phyloP scores from a whole-genome alignment of 2,888 invertebrate genomes.

The Pandemis heparana region DNA sequence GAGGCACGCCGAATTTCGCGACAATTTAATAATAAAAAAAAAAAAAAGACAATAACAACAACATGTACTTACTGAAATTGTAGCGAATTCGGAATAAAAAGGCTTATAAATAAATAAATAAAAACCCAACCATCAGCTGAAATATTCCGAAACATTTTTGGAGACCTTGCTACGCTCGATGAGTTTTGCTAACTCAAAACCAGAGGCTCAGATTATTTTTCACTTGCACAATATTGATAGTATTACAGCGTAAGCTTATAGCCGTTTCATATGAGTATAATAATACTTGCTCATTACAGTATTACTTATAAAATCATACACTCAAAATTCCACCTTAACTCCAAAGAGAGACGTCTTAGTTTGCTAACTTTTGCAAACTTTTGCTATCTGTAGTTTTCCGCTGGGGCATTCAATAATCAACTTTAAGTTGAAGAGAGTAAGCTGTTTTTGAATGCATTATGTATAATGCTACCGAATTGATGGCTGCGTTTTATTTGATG shows the following conservation, averaged over 20 bases:
- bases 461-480: neutral
- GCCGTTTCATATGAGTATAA: neutral
- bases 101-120: no score
- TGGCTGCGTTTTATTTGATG: neutral
- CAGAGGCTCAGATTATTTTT: neutral
- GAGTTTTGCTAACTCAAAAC: neutral
- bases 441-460: neutral
- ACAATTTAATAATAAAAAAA: no score
- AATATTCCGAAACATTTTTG: no score
- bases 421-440: neutral
- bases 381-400: neutral
- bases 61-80: no score
- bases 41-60: no score
- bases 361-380: no score
- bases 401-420: neutral
- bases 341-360: neutral
- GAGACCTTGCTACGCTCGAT: no score
- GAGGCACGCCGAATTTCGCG: no score
- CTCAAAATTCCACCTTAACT: neutral
- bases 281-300: neutral
- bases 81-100: no score
- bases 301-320: neutral
- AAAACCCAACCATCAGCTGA: no score
- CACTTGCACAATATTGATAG: neutral
- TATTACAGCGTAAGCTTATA: conserved; percentile 6